Evolutionary conservation across 2,797 vertebrate species (phyloP), one percentile per base, ranked within the genome.

Genomic region (Bradypodion pumilum): DNA sequence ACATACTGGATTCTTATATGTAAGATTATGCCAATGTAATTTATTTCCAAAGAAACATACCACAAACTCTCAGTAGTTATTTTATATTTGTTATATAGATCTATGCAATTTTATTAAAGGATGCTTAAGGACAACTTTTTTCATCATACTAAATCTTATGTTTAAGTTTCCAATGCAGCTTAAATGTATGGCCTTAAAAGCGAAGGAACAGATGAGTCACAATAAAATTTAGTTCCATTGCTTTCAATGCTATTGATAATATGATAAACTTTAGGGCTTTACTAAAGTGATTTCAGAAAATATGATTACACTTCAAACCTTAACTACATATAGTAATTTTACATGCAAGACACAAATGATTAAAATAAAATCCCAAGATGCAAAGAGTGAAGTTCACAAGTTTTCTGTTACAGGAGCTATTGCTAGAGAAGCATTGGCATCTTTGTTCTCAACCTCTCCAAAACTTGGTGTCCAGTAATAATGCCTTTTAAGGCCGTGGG

Each of bases 391-490:
- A 4, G 1, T 83, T 96, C 90, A 96, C 75, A 94, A 42, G 75
- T 89, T 12, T 40, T 90, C 80, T 1, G 91, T 87, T 52, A 90
- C 81, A 0, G 89, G 19, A 10, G 52, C 78, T 73, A 96, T 87
- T 9, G 81, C 90, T 86, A 95, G 93, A 12, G 95, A 93, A 79
- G 96, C 91, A 2, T 96, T 96, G 80, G 93, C 87, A 0, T 90
- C 89, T 0, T 68, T 27, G 1, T 86, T 70, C 0, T 46, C 80
- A 60, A 35, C 46, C 2, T 75, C 56, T 1, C 92, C 91, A 0
- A 83, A 93, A 74, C 87, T 89, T 2, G 96, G 97, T n/a, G 89
- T 92, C 95, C 95, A 95, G 87, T 97, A 96, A 85, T 97, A 97
- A 89, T 94, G 95, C 82, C 75, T 96, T 86, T 90, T 94, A 79